A percentile compares a stretch with the other conserved stretches of the same genome.
Evolutionary conservation across 2,888 invertebrate species (phyloP).

Genomic region (Trypoxylon attenuatum): DNA sequence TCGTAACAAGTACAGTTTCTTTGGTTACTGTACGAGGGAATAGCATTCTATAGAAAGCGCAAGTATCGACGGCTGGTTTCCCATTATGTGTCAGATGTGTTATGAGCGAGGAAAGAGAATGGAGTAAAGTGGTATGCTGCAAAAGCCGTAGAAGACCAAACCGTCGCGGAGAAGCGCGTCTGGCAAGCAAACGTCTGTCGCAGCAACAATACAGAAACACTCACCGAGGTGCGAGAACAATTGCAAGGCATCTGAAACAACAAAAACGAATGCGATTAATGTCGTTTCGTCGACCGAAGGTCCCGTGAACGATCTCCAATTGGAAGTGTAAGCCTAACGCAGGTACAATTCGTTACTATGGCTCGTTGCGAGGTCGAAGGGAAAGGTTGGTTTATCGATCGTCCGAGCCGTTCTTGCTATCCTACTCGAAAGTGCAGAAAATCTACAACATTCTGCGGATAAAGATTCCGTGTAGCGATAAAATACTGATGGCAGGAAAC

Average conservation of each 20-base stretch:
- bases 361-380: conserved; percentile 37
- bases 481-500: conserved; percentile 1
- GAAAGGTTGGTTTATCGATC: conserved; percentile 34
- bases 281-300: neutral
- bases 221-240: conserved; percentile 72
- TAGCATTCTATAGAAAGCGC: too few relatives aligned
- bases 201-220: conserved; percentile 49
- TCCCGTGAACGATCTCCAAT: neutral
- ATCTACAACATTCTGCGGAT: neutral
- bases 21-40: too few relatives aligned
- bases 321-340: neutral
- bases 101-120: too few relatives aligned
- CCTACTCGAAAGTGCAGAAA: neutral
- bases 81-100: too few relatives aligned
- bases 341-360: conserved; percentile 18
- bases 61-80: too few relatives aligned
- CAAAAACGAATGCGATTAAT: conserved; percentile 49
- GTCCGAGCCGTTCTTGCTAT: conserved; percentile 19
- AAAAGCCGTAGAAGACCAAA: neutral
- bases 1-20: too few relatives aligned
- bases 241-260: conserved; percentile 72
- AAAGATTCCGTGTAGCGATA: conserved; percentile 4
- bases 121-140: too few relatives aligned
- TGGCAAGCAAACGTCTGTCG: conserved; percentile 1
- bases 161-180: neutral